Conservation (phyloP, 2,797 vertebrate genomes). For the Sebastolobus altivelis region DNA sequence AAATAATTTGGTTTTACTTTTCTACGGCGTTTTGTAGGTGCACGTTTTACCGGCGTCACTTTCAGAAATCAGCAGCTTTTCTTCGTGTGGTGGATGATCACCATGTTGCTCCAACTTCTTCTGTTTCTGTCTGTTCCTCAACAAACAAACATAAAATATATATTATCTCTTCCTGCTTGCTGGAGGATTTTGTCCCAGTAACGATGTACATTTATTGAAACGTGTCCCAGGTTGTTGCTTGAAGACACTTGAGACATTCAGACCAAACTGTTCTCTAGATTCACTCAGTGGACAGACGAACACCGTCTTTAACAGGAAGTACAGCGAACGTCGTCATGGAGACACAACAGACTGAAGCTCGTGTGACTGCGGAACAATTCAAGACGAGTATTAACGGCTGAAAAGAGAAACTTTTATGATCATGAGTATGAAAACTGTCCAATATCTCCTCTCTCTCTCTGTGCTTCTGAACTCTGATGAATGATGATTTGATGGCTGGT, state of each 20-base stretch:
- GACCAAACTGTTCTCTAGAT: background rate
- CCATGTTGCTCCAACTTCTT: background rate
- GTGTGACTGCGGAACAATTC: background rate
- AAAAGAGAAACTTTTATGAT: background rate
- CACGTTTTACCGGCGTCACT: too few species aligned
- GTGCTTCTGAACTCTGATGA: constrained; percentile 18
- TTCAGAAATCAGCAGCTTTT: background rate
- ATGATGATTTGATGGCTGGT: background rate
- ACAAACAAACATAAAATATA: background rate
- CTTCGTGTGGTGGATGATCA: background rate
- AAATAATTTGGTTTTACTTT: too few species aligned
- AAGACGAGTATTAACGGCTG: background rate
- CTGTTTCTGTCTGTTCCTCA: constrained; percentile 2
- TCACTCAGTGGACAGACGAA: background rate
- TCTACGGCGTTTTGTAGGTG: too few species aligned
- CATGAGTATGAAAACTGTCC: background rate
- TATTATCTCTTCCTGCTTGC: background rate
- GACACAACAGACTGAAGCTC: background rate
- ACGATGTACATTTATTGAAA: background rate
- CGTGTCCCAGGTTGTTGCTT: background rate
- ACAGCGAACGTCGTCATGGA: background rate
- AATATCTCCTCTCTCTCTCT: constrained; percentile 8
- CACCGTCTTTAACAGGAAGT: background rate
- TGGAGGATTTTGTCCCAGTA: background rate
- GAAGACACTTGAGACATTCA: background rate